Base-by-base conservation (phyloP, 2,888 invertebrate species). In the Empis stercorea region DNA sequence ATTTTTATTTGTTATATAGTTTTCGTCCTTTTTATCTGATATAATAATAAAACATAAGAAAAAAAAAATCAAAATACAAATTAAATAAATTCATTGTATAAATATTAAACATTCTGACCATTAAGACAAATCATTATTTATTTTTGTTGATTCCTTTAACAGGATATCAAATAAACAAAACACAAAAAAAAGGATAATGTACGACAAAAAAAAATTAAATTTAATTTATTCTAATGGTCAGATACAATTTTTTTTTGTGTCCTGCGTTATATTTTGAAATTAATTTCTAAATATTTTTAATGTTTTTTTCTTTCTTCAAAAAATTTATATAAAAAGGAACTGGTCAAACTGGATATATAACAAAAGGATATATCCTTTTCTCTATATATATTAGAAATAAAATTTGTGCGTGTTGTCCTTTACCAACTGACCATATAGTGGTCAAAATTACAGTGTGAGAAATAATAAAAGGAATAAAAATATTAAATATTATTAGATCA, bases 51-150 rank as follows among this genome's bases (percentile, higher is more conserved):
- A n/a, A n/a, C n/a, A n/a, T n/a, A n/a, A n/a, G 20, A 20, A 20
- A 20, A 20, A 4, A 2, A 27, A 49, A 54, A 57, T 55, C 56
- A 59, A 58, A 59, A 59, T 60, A 63, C 58, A 63, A n/a, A 63
- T 63, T 63, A 63, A 62, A 60, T 57, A 62, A 63, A 63, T 60
- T 62, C 57, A 60, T 63, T 63, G 62, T 60, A 57, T 58, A 62
- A 61, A 61, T 61, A 61, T 58, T 55, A 27, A 27, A 27, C 7
- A 4, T 27, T 27, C 23, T 27, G 23, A 27, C 23, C 23, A 27
- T 4, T 27, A 27, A 27, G 23, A 27, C 23, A 27, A 27, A 27
- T 27, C 7, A 34, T 34, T 34, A 13, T 32, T 32, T 32, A 5
- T 32, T 32, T 32, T 7, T 32, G 20, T 20, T 20, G 20, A 20